These are phyloP conservation scores for Aldrovandia affinis DNA, from an alignment of 2,797 vertebrate species.

Conservation along the genomic window DNA sequence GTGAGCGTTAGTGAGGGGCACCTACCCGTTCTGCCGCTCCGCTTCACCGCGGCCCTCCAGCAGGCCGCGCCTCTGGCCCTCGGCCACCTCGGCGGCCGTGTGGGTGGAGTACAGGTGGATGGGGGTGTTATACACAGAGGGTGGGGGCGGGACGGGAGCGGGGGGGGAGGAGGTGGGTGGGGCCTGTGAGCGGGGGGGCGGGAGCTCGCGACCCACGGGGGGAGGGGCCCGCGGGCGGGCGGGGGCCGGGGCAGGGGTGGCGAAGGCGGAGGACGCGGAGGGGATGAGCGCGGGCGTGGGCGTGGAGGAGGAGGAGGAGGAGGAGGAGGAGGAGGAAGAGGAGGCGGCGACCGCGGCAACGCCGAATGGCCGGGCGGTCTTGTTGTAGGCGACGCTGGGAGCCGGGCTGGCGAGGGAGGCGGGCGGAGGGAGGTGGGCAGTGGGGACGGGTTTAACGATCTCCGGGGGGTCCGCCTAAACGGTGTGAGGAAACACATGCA, in stretches of 20 bases:
- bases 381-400: slow-evolving; percentile 84
- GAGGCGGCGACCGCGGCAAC: slow-evolving; percentile 44
- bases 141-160: slow-evolving; percentile 82
- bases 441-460: slow-evolving; percentile 94
- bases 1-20: slow-evolving; percentile 47
- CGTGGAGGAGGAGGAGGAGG: slow-evolving; percentile 73
- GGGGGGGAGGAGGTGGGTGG: slow-evolving; percentile 59
- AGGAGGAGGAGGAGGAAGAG: slow-evolving; percentile 86
- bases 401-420: slow-evolving; percentile 76
- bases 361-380: slow-evolving; percentile 92
- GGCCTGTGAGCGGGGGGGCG: slow-evolving; percentile 66
- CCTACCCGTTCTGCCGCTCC: slow-evolving; percentile 92
- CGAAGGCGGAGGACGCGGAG: slow-evolving; percentile 92
- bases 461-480: slow-evolving; percentile 86
- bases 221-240: slow-evolving; percentile 76
- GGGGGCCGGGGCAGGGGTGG: slow-evolving; percentile 59
- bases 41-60: slow-evolving; percentile 81
- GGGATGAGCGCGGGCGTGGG: slow-evolving; percentile 90
- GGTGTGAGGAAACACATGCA: slow-evolving; percentile 69
- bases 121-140: slow-evolving; percentile 81
- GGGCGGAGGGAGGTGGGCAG: slow-evolving; percentile 79
- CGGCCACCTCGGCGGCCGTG: slow-evolving; percentile 82
- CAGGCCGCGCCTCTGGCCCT: slow-evolving; percentile 87
- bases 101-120: slow-evolving; percentile 80
- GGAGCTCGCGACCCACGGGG: slow-evolving; percentile 72